Base-by-base conservation (phyloP, 2,113 vertebrate species). In the Actenoides hombroni region DNA sequence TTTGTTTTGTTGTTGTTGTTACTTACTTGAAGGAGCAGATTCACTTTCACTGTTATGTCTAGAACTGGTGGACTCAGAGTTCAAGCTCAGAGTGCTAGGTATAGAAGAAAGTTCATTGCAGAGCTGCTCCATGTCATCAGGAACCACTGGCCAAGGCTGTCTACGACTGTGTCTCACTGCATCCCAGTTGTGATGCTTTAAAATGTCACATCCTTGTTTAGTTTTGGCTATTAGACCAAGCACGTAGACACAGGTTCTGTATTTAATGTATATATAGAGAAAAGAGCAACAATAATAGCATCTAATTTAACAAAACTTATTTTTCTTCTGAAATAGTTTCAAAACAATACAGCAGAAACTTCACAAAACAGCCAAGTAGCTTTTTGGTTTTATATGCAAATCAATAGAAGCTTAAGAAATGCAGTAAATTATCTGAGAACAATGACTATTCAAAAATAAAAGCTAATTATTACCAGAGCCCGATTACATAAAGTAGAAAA, bases 31-130 rank as follows among this genome's bases (percentile, higher is more conserved):
- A 25, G 99, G 99, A 35, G 98, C 97, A 68, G 99, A 99, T 97
- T 99, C 99, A 8, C 99, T 99, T 97, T 99, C 99, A 53, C 99
- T 99, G 97, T 99, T 99, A 97, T 99, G 99, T 70, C 99, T 98
- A 37, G 99, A 99, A 98, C 99, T 98, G 77, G 99, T 99, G 70
- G 99, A 99, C 93, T 99, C 99, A 1, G 99, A 99, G 97, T 99
- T 99, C 91, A 99, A 98, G 93, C 98, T 99, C 33, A 99, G 98
- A 14, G 98, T 98, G 83, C 98, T 99, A 54, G 98, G 98, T 68
- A 99, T 95, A 54, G 98, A 99, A 15, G 98, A 98, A 53, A 99
- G 98, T 84, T 98, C 98, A 84, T 97, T 98, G 96, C 98, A 98
- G 44, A 98, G 98, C 75, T 98, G 98, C 37, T 99, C 99, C 67